Percentiles rank a stretch among this genome's conserved stretches.
These are phyloP conservation scores for Diabrotica balteata DNA, from an alignment of 2,888 invertebrate genomes.

Conservation along the genomic window DNA sequence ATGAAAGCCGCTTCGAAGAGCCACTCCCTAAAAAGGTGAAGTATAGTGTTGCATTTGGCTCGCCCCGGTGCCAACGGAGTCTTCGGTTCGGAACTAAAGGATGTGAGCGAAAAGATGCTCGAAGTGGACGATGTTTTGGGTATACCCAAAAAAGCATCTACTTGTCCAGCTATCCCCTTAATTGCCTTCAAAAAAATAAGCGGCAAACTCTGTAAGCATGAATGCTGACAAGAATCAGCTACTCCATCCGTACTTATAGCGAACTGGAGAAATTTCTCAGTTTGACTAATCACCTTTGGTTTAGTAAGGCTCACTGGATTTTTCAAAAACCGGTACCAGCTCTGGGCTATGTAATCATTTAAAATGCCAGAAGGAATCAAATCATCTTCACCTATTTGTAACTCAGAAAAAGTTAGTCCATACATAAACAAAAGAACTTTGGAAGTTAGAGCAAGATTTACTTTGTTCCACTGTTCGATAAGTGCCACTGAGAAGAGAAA, in stretches of 20 bases:
- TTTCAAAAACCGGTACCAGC: slow-evolving; percentile 94
- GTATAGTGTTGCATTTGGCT: slow-evolving; percentile 93
- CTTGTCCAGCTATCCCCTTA: slow-evolving; percentile 90
- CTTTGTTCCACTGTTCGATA: slow-evolving; percentile 94
- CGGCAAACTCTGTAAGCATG: slow-evolving; percentile 83
- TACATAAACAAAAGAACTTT: slow-evolving; percentile 86
- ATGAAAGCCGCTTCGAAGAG: slow-evolving; percentile 94
- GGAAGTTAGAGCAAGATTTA: slow-evolving; percentile 88
- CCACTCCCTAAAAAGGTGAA: slow-evolving; percentile 97
- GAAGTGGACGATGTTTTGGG: no score
- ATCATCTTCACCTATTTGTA: slow-evolving; percentile 88
- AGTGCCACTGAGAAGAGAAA: slow-evolving; percentile 92
- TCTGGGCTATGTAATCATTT: slow-evolving; percentile 89
- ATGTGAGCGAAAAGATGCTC: slow-evolving; percentile 63
- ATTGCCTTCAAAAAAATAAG: slow-evolving; percentile 92
- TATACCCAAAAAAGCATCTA: slow-evolving; percentile 97
- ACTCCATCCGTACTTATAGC: slow-evolving; percentile 78
- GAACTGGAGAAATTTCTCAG: slow-evolving; percentile 80
- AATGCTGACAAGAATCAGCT: slow-evolving; percentile 90
- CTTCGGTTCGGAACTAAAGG: slow-evolving; percentile 60
- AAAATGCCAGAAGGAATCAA: slow-evolving; percentile 86
- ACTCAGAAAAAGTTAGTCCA: slow-evolving; percentile 81
- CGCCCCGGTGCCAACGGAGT: slow-evolving; percentile 74
- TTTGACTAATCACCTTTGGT: slow-evolving; percentile 74
- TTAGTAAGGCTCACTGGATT: slow-evolving; percentile 93